Base-by-base conservation (phyloP, 1,140 invertebrate species). In the Papilio aristodemus region DNA sequence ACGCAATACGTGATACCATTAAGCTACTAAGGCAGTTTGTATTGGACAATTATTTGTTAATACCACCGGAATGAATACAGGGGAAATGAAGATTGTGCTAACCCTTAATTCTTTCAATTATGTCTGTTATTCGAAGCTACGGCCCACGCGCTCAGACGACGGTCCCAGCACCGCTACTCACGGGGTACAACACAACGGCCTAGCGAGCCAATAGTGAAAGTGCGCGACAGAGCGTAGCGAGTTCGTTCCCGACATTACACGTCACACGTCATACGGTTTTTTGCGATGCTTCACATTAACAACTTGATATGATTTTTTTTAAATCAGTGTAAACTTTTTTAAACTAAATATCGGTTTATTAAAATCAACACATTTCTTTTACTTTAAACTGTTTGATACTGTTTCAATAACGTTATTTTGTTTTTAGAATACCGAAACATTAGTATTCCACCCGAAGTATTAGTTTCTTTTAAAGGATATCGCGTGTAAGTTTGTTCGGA, bases 131-230 rank as follows among this genome's bases (percentile, higher is more conserved):
- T 14, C 19, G 36, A 39, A 41, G 66, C 39, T 10, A 62, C 62
- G 60, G 57, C 60, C 54, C 54, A 72, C 63, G 27, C 38, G 17
- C 22, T 54, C 9, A 54, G 46, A 8, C 22, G 19, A 32, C 4
- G 10, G n/a, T n/a, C n/a, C 14, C n/a, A 7, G 41, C n/a, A n/a
- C n/a, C 11, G 41, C n/a, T 43, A n/a, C 11, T 4, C 41, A 43
- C 46, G 27, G 27, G 2, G 27, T 32, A 27, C 25, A 58, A 13
- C 22, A 25, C 19, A 58, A 43, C 62, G 62, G 39, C 60, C 38
- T 32, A 46, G 39, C 62, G 62, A 46, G 41, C 41, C 41, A 32
- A 36, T 64, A 74, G 72, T 74, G 72, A 74, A 74, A 74, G 72
- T 74, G 60, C 25, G 62, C 72, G 63, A 54, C 63, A 41, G 70